These are phyloP conservation scores for Luperina testacea DNA, from an alignment of 2,888 invertebrate species.

Conservation along the genomic window DNA sequence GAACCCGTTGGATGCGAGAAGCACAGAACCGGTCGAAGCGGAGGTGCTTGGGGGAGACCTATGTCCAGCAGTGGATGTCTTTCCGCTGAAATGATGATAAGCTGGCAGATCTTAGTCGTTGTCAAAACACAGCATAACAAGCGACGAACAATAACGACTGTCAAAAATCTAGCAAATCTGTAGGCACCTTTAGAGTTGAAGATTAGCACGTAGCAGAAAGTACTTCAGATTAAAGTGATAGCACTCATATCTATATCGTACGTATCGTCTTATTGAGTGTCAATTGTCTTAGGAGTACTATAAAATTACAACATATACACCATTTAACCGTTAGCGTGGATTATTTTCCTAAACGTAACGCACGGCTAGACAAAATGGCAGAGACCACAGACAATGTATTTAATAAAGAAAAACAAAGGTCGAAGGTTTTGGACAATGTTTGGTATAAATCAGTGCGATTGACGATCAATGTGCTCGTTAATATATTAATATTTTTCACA, in stretches of 20 bases:
- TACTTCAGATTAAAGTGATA: slow-evolving; percentile 46
- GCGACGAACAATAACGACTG: neutral
- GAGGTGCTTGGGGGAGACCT: no score
- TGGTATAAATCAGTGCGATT: slow-evolving; percentile 66
- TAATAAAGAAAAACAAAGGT: slow-evolving; percentile 23
- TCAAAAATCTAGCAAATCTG: neutral
- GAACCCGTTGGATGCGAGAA: no score
- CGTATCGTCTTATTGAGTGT: neutral
- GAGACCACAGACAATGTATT: slow-evolving; percentile 27
- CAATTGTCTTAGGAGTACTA: slow-evolving; percentile 10
- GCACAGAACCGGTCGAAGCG: no score
- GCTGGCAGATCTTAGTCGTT: no score
- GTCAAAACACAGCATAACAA: neutral
- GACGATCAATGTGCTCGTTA: slow-evolving; percentile 66
- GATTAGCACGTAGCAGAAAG: slow-evolving; percentile 24
- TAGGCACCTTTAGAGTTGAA: neutral
- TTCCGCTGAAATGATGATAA: no score
- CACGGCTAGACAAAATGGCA: slow-evolving; percentile 52
- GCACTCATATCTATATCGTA: slow-evolving; percentile 12
- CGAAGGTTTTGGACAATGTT: slow-evolving; percentile 40
- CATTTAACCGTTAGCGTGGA: neutral
- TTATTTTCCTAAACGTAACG: neutral
- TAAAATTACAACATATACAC: slow-evolving; percentile 6
- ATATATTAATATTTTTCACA: slow-evolving; percentile 70
- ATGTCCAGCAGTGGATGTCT: no score